Evolutionary conservation across 2,888 invertebrate genomes (phyloP).

Genomic region (Epirrhoe tristata): DNA sequence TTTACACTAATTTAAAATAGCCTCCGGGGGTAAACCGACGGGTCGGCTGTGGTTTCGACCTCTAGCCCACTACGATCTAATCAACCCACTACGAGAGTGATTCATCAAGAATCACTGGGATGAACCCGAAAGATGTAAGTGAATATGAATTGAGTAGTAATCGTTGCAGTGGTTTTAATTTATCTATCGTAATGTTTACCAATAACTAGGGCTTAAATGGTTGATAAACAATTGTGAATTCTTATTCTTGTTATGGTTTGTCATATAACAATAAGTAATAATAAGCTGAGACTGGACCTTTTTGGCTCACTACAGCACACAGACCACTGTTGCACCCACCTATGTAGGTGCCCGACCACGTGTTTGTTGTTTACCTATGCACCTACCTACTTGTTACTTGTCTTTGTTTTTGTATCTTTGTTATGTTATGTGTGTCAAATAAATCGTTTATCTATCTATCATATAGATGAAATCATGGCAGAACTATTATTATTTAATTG

Average conservation of each 20-base stretch:
- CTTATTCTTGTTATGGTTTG: too few species aligned
- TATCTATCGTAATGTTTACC: neutral
- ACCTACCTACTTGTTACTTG: too few species aligned
- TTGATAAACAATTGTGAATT: neutral
- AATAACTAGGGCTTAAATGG: neutral
- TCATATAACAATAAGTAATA: too few species aligned
- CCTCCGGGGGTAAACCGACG: slow-evolving; percentile 7
- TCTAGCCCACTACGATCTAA: slow-evolving; percentile 11
- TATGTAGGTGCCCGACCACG: too few species aligned
- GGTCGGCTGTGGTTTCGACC: slow-evolving; percentile 20
- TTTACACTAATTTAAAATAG: slow-evolving; percentile 23
- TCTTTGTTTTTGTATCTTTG: too few species aligned
- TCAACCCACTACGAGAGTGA: slow-evolving; percentile 5
- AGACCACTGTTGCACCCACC: too few species aligned
- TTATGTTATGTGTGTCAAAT: too few species aligned
- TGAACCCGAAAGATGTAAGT: neutral
- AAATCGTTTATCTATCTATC: too few species aligned
- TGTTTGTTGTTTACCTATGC: too few species aligned
- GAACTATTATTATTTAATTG: neutral
- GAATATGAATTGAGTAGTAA: neutral
- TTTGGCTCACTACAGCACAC: too few species aligned
- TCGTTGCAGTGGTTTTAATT: neutral
- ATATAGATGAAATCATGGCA: too few species aligned
- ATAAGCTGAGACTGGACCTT: too few species aligned
- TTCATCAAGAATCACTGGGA: neutral